Evolutionary conservation across 2,797 vertebrate genomes (phyloP), one percentile per base, ranked within the genome.

Genomic region (Mallotus villosus): DNA sequence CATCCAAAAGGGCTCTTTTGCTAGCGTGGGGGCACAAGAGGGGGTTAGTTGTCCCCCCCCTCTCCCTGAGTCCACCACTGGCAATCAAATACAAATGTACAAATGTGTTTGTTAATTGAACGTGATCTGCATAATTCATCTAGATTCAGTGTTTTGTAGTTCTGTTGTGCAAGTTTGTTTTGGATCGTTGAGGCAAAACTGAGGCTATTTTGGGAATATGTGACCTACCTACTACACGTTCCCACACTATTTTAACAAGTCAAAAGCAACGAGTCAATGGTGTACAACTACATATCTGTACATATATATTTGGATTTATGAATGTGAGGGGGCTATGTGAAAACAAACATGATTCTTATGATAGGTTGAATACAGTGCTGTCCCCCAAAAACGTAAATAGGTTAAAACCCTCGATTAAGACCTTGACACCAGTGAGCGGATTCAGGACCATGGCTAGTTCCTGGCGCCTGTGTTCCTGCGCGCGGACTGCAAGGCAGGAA

Each of bases 401-500:
- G 67, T 32, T 24, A 55, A 21, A 29, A 2, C 32, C 46, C 22
- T 57, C 58, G 9, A 58, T 17, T 8, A 12, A n/a, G 58, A 27
- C 11, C 29, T 55, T 25, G 53, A 19, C 27, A 25, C 29, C 53
- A 55, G 53, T 14, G 27, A 57, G 5, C 11, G 11, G 25, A 29
- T 68, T 90, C 90, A 94, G 93, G 81, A 94, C 93, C 86, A 74
- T 69, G 92, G 92, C 41, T 89, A 94, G 92, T 85, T 90, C 92
- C 88, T 32, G 64, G 32, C 65, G 37, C 60, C 32, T 53, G 55
- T 77, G 5, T 16, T 21, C 71, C 34, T 32, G 2, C 11, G 63
- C 55, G 77, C 74, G 55, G 68, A 77, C 73, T 70, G 78, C 78
- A 78, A 68, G 86, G 84, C 88, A 89, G 89, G 85, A 89, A 90